Evolutionary conservation across 2,888 invertebrate genomes (phyloP), one percentile per base, ranked within the genome.

Genomic region (Vannuccia rotundouncinata): DNA sequence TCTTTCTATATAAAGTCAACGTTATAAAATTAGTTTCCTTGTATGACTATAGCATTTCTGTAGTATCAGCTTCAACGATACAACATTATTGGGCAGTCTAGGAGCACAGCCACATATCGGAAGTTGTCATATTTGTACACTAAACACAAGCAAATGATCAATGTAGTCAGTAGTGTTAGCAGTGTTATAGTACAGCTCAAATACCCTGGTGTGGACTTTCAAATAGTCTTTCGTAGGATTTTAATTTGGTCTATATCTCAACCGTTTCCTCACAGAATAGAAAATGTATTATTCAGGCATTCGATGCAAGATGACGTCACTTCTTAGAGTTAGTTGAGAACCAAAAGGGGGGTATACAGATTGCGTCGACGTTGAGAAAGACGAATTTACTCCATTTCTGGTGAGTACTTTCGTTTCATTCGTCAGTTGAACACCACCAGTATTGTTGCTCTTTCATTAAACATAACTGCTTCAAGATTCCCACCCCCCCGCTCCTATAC

Each of bases 241-340:
- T 45, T 22, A 22, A 13, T 66, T 66, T 22, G 25, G 10, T 66
- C 66, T 27, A 66, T 66, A 22, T 66, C 25, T 27, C 5, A 66
- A 66, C 25, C 22, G 66, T n/a, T 27, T 66, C 66, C 17, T 17
- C 13, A 27, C 10, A 66, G 22, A 66, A 13, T 66, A 66, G 66
- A 66, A 66, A 66, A 66, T 5, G 66, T 66, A 66, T 22, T 66
- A 66, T 66, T 66, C 2, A 66, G 66, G 66, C 66, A 66, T 66
- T 66, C 66, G 66, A 66, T 66, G 22, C 5, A 2, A 22, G 22
- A 22, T 66, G 66, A 66, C 66, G 66, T 66, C 66, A 66, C 45
- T 10, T 10, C 10, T 10, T 45, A 5, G 45, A 10, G 45, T 45
- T 45, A 17, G 45, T 45, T 5, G 45, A 45, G 17, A 45, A 45